Evolutionary conservation across 2,113 vertebrate genomes (phyloP).

Genomic region (human (Homo sapiens)): DNA sequence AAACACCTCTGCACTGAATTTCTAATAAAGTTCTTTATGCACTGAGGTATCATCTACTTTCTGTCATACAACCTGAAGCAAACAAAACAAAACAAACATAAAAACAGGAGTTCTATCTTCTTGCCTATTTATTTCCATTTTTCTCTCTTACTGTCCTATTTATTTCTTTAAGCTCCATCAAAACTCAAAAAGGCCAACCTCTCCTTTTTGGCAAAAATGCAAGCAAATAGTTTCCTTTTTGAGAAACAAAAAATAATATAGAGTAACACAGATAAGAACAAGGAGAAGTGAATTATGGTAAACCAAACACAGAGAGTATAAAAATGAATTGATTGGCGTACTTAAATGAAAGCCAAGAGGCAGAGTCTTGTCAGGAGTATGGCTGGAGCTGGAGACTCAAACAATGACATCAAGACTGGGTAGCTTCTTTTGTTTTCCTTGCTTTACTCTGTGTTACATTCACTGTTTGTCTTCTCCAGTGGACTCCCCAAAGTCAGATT

Average conservation of each 20-base stretch:
- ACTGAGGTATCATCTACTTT: background rate
- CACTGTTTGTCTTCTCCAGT: background rate
- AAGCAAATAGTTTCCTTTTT: background rate
- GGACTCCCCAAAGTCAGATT: background rate
- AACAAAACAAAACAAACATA: slow-evolving; percentile 34
- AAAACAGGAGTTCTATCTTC: background rate
- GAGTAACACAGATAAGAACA: background rate
- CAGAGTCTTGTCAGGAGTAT: background rate
- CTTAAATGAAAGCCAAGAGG: background rate
- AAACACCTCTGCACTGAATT: background rate
- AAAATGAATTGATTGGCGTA: background rate
- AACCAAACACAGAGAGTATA: background rate
- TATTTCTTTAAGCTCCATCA: background rate
- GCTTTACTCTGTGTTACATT: background rate
- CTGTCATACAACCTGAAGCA: background rate
- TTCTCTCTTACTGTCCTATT: background rate
- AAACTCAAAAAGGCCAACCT: background rate
- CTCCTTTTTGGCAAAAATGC: background rate
- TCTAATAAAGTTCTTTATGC: slow-evolving; percentile 20
- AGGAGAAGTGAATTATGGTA: background rate
- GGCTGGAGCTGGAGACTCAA: background rate
- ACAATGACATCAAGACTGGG: background rate
- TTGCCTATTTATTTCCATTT: background rate
- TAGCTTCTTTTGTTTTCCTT: background rate
- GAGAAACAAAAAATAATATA: background rate